phyloP scores from a whole-genome alignment of 2,113 vertebrate genomes.

The Anoplopoma fimbria region DNA sequence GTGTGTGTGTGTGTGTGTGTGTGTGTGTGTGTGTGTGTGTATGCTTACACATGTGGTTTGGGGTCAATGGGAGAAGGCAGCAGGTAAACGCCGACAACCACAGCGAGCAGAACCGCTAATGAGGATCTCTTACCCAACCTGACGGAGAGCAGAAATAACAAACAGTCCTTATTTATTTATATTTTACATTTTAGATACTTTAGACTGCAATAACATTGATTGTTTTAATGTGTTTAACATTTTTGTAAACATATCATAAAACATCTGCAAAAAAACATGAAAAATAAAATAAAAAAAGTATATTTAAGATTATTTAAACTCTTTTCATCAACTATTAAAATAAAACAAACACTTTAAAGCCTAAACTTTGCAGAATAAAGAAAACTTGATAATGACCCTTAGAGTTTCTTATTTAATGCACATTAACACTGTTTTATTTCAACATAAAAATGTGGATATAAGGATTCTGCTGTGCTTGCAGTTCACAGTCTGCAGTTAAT shows the following conservation, averaged over 20 bases:
- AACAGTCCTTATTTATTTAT: too few species aligned
- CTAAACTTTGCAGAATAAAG: not conserved
- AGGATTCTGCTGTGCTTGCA: not conserved
- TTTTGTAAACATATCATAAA: too few species aligned
- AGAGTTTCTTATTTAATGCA: not conserved
- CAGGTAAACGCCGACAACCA: conserved; percentile 75
- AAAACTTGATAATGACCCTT: not conserved
- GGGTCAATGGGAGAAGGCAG: conserved; percentile 81
- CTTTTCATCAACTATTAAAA: too few species aligned
- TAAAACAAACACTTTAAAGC: not conserved
- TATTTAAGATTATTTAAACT: not conserved
- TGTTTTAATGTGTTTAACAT: too few species aligned
- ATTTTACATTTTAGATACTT: too few species aligned
- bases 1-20: not conserved
- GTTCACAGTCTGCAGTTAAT: not conserved
- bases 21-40: not conserved
- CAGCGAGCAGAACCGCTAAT: conserved; percentile 51
- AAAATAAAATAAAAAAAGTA: not conserved
- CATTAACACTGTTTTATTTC: not conserved
- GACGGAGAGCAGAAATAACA: not conserved
- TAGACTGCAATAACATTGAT: too few species aligned
- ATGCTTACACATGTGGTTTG: conserved; percentile 69
- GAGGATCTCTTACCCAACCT: conserved; percentile 63
- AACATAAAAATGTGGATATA: not conserved
- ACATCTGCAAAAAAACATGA: too few species aligned